A percentile compares a stretch with the other conserved stretches of the same genome.
Conservation (phyloP, 2,113 vertebrate genomes). For the Hemicordylus capensis region DNA sequence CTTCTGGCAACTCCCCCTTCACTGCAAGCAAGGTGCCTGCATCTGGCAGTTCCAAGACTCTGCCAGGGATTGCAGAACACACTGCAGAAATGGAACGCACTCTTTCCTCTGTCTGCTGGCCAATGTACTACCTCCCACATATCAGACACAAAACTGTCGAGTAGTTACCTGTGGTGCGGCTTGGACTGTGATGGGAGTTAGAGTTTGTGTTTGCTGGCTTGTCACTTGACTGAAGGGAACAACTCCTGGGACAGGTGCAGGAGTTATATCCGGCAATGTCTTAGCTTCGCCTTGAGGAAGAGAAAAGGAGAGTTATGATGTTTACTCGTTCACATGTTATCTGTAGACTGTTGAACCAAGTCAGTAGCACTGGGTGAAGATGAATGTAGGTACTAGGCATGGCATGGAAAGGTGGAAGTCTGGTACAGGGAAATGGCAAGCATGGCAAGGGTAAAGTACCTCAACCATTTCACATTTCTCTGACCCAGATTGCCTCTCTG, state of each 20-base stretch:
- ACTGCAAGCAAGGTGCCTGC: not conserved
- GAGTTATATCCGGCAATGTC: conserved; percentile 47
- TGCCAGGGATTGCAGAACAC: not conserved
- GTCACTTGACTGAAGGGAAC: conserved; percentile 67
- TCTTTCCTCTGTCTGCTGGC: not conserved
- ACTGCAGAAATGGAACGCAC: conserved; percentile 23
- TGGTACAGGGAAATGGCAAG: not conserved
- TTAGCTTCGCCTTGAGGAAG: conserved; percentile 64
- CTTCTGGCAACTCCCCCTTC: not conserved
- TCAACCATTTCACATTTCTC: not conserved
- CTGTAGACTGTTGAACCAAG: not conserved
- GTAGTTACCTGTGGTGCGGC: conserved; percentile 76
- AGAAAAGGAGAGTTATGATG: conserved; percentile 16
- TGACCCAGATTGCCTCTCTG: not conserved
- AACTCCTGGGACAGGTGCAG: conserved; percentile 45
- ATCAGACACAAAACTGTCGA: accelerated
- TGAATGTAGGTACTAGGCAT: not conserved
- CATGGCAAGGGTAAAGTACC: not conserved
- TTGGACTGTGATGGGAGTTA: conserved; percentile 72
- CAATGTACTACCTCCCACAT: not conserved
- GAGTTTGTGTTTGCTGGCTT: conserved; percentile 68
- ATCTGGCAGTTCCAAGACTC: not conserved
- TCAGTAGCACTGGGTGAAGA: not conserved
- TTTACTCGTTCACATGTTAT: not conserved
- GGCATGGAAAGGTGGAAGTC: not conserved